These are phyloP conservation scores for Cheilosia impressa DNA, from an alignment of 2,888 invertebrate species.

Conservation along the genomic window DNA sequence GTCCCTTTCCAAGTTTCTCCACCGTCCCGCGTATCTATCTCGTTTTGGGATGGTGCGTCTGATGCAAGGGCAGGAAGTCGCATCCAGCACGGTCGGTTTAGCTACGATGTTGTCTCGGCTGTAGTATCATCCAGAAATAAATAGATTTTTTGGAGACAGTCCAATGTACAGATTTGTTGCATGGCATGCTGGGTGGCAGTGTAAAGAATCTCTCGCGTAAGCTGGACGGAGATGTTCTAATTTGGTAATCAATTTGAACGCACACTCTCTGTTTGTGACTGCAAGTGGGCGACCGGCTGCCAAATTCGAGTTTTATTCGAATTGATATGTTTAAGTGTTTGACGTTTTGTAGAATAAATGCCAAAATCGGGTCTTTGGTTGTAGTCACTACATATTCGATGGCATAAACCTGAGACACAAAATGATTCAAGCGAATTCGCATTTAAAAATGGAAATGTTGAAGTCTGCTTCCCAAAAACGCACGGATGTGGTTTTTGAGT, in stretches of 20 bases:
- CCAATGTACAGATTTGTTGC: slow-evolving; percentile 52
- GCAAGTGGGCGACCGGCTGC: background rate
- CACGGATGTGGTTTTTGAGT: too few relatives aligned
- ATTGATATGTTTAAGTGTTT: too few relatives aligned
- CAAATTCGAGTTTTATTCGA: background rate
- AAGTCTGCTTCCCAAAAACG: too few relatives aligned
- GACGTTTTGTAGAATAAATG: too few relatives aligned
- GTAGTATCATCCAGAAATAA: slow-evolving; percentile 59
- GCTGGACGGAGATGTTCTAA: background rate
- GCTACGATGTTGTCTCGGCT: background rate
- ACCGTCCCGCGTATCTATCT: background rate
- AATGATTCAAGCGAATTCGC: too few relatives aligned
- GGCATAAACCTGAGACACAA: too few relatives aligned
- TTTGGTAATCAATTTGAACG: slow-evolving; percentile 32
- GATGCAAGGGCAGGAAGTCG: slow-evolving; percentile 40
- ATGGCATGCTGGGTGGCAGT: background rate
- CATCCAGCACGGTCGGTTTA: slow-evolving; percentile 17
- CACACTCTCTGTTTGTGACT: slow-evolving; percentile 11
- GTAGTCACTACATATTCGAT: too few relatives aligned
- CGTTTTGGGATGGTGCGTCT: slow-evolving; percentile 25
- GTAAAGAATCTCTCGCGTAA: background rate
- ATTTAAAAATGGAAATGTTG: too few relatives aligned
- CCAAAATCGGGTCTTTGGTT: too few relatives aligned
- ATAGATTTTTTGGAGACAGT: slow-evolving; percentile 66
- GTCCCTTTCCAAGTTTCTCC: slow-evolving; percentile 1